phyloP scores from a whole-genome alignment of 2,113 vertebrate genomes.

The Otocyon megalotis region DNA sequence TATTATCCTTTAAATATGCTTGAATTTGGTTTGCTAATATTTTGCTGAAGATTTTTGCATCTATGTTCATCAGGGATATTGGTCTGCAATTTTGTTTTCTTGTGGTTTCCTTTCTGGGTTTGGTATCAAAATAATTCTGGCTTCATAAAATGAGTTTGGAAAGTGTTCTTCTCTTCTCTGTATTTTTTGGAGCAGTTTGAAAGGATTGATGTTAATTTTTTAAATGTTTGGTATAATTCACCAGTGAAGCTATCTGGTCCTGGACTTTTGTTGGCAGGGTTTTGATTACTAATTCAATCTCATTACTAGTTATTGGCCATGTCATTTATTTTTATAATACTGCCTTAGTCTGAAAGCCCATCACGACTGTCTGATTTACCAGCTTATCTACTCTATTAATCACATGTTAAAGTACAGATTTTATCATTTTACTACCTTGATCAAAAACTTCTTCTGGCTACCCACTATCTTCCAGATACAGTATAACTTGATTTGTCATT shows the following conservation, averaged over 20 bases:
- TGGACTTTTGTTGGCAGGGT: background rate
- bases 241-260: background rate
- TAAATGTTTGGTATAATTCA: background rate
- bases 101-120: background rate
- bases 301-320: background rate
- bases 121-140: background rate
- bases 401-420: background rate
- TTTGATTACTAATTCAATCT: background rate
- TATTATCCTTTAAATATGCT: background rate
- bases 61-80: background rate
- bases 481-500: background rate
- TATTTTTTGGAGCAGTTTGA: background rate
- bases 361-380: background rate
- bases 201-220: background rate
- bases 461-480: background rate
- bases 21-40: background rate
- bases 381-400: background rate
- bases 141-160: background rate
- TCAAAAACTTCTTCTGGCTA: background rate
- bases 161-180: background rate
- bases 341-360: background rate
- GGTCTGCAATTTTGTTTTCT: background rate
- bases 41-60: background rate
- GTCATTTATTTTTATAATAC: background rate
- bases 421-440: background rate